Conservation (phyloP, 2,797 vertebrate genomes). For the Glyptemys insculpta region DNA sequence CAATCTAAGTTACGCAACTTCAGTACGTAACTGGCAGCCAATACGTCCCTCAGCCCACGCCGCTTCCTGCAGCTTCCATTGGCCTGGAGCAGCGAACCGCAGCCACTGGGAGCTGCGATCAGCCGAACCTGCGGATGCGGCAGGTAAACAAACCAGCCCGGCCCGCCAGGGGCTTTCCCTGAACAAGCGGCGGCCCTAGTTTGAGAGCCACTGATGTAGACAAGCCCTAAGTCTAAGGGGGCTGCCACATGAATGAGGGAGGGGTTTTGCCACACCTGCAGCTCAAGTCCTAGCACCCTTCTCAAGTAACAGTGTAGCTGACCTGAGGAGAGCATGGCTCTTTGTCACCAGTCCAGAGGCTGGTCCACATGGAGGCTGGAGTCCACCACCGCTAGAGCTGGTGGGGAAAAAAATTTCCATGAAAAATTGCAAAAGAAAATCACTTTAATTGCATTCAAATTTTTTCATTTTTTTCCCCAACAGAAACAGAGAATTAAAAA, state of each 20-base stretch:
- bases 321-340: rapidly evolving
- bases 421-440: not conserved
- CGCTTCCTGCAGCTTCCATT: too few relatives aligned
- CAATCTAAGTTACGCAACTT: too few relatives aligned
- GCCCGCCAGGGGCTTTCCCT: too few relatives aligned
- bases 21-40: too few relatives aligned
- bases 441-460: not conserved
- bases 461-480: not conserved
- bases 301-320: not conserved
- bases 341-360: not conserved
- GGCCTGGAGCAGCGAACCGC: too few relatives aligned
- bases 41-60: rapidly evolving
- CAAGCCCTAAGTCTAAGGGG: not conserved
- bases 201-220: too few relatives aligned
- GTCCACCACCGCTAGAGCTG: not conserved
- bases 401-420: not conserved
- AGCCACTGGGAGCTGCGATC: too few relatives aligned
- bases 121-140: too few relatives aligned
- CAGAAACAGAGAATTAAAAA: not conserved
- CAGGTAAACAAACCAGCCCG: too few relatives aligned
- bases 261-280: not conserved
- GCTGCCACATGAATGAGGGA: not conserved
- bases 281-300: not conserved
- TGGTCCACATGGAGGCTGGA: not conserved
- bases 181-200: too few relatives aligned